phyloP scores from a whole-genome alignment of 2,113 vertebrate species.

The Mesitornis unicolor region DNA sequence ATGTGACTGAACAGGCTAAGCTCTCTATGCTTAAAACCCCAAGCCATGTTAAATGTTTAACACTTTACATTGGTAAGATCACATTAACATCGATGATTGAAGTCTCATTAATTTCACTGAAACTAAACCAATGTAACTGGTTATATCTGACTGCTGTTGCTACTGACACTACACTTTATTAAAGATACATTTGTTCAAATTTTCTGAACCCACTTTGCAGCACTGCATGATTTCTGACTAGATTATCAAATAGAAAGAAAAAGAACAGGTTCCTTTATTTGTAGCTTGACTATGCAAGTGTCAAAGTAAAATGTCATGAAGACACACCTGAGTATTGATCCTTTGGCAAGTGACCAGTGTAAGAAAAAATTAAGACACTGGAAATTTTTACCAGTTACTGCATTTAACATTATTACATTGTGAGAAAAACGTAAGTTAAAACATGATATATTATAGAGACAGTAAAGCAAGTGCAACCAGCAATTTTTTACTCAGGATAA shows the following conservation, averaged over 20 bases:
- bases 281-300: not conserved
- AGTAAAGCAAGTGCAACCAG: not conserved
- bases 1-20: not conserved
- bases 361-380: not conserved
- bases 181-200: not conserved
- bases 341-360: not conserved
- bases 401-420: not conserved
- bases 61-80: not conserved
- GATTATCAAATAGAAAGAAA: not conserved
- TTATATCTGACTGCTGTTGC: not conserved
- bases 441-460: not conserved
- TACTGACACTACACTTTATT: not conserved
- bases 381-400: not conserved
- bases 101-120: not conserved
- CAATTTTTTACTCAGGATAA: conserved; percentile 32
- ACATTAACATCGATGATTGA: not conserved
- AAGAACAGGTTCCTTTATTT: not conserved
- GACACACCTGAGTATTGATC: not conserved
- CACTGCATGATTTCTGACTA: not conserved
- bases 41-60: not conserved
- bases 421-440: not conserved
- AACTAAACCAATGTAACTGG: not conserved
- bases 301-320: not conserved
- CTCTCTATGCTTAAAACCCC: not conserved
- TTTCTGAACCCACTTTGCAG: not conserved